These are phyloP conservation scores for Diplazon laetatorius DNA, from an alignment of 2,888 invertebrate genomes.

Conservation along the genomic window DNA sequence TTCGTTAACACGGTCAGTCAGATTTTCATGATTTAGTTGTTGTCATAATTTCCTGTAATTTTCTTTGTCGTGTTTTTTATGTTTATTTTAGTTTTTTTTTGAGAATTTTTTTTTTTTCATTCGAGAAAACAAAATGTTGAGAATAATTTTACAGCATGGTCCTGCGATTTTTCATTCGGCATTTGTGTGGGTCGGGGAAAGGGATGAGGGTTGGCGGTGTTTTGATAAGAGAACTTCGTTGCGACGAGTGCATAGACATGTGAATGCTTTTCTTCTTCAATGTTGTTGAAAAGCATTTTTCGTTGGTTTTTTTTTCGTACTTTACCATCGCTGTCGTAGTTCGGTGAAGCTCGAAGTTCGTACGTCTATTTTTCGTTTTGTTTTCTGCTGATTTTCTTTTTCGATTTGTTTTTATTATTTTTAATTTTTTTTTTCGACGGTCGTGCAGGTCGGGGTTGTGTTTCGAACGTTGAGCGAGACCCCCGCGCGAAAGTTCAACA, in stretches of 20 bases:
- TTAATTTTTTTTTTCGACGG: slow-evolving; percentile 9
- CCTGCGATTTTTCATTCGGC: background rate
- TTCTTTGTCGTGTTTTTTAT: too few relatives aligned
- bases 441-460: slow-evolving; percentile 6
- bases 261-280: background rate
- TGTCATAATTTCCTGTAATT: background rate
- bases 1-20: slow-evolving; percentile 56
- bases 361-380: too few relatives aligned
- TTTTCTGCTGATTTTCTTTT: too few relatives aligned
- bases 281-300: background rate
- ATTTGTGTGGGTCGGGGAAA: slow-evolving; percentile 11
- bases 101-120: background rate
- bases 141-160: background rate
- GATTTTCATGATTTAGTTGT: background rate
- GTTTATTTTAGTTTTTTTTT: too few relatives aligned
- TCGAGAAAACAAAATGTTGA: background rate
- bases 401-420: too few relatives aligned
- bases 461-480: background rate
- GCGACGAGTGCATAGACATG: background rate
- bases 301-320: background rate
- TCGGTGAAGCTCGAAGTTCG: too few relatives aligned
- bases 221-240: slow-evolving; percentile 5
- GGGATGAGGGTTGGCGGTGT: background rate
- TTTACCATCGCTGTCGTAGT: too few relatives aligned
- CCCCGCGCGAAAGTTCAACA: slow-evolving; percentile 11